Evolutionary conservation across 35 echinoderm and acorn worm genomes (phyloP).

Genomic region (Ophiothrix spiculata): DNA sequence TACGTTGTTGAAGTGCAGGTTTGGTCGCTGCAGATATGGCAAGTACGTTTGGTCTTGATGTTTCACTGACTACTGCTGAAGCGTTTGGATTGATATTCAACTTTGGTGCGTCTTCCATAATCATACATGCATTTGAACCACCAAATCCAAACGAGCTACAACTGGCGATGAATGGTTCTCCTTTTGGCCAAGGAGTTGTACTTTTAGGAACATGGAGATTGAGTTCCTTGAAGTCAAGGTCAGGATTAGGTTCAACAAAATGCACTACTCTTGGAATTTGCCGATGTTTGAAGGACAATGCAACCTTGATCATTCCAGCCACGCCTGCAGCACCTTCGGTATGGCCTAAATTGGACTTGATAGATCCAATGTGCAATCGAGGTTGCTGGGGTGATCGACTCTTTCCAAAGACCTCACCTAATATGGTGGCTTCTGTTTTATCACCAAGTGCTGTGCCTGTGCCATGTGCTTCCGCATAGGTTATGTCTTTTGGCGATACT

Average conservation of each 20-base stretch:
- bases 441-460: constrained; percentile 48
- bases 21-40: constrained; percentile 49
- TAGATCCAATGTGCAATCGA: constrained; percentile 55
- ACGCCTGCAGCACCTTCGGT: constrained; percentile 55
- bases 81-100: not conserved
- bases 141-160: constrained; percentile 79
- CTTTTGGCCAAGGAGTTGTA: constrained; percentile 36
- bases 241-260: constrained; percentile 31
- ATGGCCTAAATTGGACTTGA: constrained; percentile 71
- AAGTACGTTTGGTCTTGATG: constrained; percentile 14
- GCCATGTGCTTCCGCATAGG: constrained; percentile 44
- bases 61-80: not conserved
- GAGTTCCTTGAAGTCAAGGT: constrained; percentile 34
- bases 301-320: constrained; percentile 58
- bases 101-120: constrained; percentile 44
- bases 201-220: constrained; percentile 27
- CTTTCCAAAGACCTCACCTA: constrained; percentile 27
- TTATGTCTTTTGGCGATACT: constrained; percentile 14
- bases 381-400: constrained; percentile 1
- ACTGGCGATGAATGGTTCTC: constrained; percentile 21
- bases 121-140: constrained; percentile 60
- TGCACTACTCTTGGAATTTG: constrained; percentile 58
- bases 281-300: constrained; percentile 34
- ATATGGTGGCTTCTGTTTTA: constrained; percentile 32
- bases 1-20: constrained; percentile 16